Evolutionary conservation across 2,797 vertebrate genomes (phyloP).

Genomic region (Enteromius argenteus): DNA sequence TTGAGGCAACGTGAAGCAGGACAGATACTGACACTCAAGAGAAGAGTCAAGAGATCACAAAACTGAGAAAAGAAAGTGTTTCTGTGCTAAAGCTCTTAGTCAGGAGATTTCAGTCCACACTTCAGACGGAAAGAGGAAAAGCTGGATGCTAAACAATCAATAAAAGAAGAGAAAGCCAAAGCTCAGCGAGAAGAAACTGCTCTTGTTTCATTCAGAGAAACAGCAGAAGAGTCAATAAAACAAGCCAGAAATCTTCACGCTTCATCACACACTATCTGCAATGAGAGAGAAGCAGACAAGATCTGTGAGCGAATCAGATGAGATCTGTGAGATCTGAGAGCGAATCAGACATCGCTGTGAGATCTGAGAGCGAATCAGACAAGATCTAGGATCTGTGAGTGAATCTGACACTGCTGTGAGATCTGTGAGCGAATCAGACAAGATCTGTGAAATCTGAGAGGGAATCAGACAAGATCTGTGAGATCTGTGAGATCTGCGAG

Average conservation of each 20-base stretch:
- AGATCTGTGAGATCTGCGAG: too few species aligned
- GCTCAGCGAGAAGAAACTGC: conserved; percentile 51
- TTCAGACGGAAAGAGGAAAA: conserved; percentile 40
- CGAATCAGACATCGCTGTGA: too few species aligned
- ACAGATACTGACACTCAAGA: neutral
- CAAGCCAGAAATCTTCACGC: neutral
- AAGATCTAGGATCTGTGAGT: too few species aligned
- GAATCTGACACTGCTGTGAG: too few species aligned
- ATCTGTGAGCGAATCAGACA: neutral
- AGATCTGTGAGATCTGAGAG: too few species aligned
- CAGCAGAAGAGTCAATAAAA: conserved; percentile 3
- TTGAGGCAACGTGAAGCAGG: too few species aligned
- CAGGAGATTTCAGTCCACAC: conserved; percentile 20
- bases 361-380: neutral
- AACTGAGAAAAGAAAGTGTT: neutral
- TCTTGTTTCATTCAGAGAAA: conserved; percentile 1
- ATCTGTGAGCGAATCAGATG: too few species aligned
- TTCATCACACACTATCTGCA: neutral
- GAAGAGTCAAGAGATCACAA: neutral
- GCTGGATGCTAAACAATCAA: conserved; percentile 55
- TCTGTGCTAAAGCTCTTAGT: conserved; percentile 20
- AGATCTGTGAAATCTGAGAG: too few species aligned
- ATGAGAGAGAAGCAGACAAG: too few species aligned
- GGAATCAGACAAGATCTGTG: too few species aligned
- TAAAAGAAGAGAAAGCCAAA: conserved; percentile 49